These are phyloP conservation scores for Onthophagus taurus DNA, from an alignment of 1,140 invertebrate genomes.

Conservation along the genomic window DNA sequence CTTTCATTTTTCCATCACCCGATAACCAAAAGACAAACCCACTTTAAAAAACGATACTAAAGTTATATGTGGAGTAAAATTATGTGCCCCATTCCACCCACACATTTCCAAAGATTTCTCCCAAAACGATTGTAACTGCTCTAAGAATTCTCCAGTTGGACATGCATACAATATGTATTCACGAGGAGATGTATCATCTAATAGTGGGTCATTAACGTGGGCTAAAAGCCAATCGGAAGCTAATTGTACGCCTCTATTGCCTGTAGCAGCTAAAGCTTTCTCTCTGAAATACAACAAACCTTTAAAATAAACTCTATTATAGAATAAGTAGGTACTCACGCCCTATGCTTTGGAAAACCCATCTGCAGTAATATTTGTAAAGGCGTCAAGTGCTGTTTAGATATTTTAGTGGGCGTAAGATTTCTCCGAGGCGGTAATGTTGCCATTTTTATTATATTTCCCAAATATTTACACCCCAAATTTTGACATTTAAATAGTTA, in stretches of 20 bases:
- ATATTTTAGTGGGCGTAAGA: constrained; percentile 55
- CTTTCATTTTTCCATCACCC: constrained; percentile 1
- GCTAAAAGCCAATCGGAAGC: constrained; percentile 84
- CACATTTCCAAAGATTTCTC: constrained; percentile 60
- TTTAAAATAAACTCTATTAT: constrained; percentile 1
- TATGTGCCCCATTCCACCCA: constrained; percentile 82
- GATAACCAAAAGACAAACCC: constrained; percentile 19
- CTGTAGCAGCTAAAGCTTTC: constrained; percentile 83
- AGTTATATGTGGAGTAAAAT: constrained; percentile 82
- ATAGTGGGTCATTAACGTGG: constrained; percentile 71
- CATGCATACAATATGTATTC: constrained; percentile 82
- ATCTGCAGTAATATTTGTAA: constrained; percentile 75
- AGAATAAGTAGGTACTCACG: constrained; percentile 49
- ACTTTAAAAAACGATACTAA: constrained; percentile 84
- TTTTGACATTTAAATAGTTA: constrained; percentile 17
- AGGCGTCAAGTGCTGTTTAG: constrained; percentile 62
- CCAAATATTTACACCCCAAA: background rate
- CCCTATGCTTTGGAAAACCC: constrained; percentile 77
- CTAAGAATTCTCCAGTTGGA: constrained; percentile 62
- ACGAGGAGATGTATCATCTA: constrained; percentile 64
- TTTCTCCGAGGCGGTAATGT: constrained; percentile 58
- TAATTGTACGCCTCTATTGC: constrained; percentile 72
- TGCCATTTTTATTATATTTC: constrained; percentile 42
- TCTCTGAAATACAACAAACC: constrained; percentile 48
- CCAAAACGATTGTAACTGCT: constrained; percentile 70